Conservation (phyloP, 2,797 vertebrate species). For the Lepus oiostolus region DNA sequence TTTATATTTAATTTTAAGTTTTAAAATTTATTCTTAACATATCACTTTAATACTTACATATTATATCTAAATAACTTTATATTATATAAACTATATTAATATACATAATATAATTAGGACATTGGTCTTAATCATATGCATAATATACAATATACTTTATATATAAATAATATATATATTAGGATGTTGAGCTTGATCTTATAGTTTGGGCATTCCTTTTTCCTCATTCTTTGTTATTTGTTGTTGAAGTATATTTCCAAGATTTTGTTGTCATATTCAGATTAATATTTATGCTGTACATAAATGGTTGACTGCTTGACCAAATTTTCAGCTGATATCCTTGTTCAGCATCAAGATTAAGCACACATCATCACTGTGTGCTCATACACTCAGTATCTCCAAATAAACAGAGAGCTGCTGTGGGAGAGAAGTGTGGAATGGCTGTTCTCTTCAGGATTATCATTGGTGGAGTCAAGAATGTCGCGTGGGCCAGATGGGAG, state of each 20-base stretch:
- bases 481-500: background rate
- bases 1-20: conserved; percentile 21
- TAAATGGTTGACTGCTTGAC: background rate
- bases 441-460: background rate
- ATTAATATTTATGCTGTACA: background rate
- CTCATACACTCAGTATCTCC: background rate
- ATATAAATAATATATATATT: background rate
- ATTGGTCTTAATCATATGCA: background rate
- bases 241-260: background rate
- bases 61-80: no score
- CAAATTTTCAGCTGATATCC: background rate
- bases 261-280: background rate
- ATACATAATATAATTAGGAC: no score
- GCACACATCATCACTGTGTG: background rate
- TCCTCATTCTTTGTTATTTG: background rate
- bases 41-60: background rate
- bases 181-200: background rate
- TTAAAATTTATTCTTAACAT: background rate
- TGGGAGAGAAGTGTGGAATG: background rate
- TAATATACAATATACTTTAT: no score
- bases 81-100: no score
- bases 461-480: background rate
- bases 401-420: background rate
- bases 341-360: background rate
- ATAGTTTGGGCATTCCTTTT: background rate